Conservation (phyloP, 2,888 invertebrate genomes). For the Pseudococcus viburni region DNA sequence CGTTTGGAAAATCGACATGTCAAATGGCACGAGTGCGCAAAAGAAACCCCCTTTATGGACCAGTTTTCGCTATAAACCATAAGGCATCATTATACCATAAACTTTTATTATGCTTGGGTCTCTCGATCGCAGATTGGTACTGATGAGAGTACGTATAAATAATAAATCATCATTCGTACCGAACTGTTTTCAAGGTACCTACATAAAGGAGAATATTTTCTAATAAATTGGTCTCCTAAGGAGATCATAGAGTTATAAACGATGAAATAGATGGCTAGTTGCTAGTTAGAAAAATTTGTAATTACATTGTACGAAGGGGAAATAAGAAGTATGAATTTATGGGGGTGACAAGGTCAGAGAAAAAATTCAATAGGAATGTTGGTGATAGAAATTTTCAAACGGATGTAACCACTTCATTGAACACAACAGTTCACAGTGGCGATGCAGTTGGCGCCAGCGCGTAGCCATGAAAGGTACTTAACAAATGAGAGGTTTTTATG, state of each 20-base stretch:
- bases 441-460: no score
- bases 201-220: constrained; percentile 6
- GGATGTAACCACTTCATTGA: no score
- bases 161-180: not conserved
- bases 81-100: not conserved
- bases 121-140: not conserved
- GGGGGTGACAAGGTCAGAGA: not conserved
- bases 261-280: not conserved
- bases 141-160: not conserved
- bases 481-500: no score
- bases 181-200: not conserved
- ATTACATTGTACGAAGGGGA: not conserved
- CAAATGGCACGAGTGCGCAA: not conserved
- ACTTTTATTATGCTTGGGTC: not conserved
- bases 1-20: constrained; percentile 41
- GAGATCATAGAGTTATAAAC: not conserved
- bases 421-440: no score
- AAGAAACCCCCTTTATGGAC: not conserved
- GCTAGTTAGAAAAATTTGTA: no score
- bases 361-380: not conserved
- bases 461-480: no score
- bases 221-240: constrained; percentile 4
- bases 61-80: constrained; percentile 15
- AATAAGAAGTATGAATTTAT: not conserved
- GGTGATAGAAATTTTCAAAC: not conserved